Conservation (phyloP, 2,797 vertebrate species). For the Yasuhikotakia modesta region DNA sequence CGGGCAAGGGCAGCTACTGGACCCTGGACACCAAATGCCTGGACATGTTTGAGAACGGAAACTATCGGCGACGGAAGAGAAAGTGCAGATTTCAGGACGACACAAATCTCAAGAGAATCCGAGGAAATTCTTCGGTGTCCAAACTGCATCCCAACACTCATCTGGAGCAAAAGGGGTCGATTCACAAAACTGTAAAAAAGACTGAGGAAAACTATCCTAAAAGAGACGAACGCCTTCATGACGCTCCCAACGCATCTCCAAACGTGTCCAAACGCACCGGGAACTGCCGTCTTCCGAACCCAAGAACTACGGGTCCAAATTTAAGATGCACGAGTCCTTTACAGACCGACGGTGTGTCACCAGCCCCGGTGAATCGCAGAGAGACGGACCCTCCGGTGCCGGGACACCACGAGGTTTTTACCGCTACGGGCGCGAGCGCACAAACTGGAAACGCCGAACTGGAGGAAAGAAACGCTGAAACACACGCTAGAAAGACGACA, state of each 20-base stretch:
- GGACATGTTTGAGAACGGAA: constrained; percentile 96
- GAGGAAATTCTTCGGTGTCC: constrained; percentile 32
- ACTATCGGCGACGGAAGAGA: constrained; percentile 92
- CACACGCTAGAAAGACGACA: constrained; percentile 58
- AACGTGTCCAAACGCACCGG: constrained; percentile 20
- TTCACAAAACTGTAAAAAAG: neutral
- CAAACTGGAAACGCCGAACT: constrained; percentile 43
- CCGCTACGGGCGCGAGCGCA: constrained; percentile 50
- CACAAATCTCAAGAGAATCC: constrained; percentile 63
- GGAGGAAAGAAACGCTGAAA: constrained; percentile 54
- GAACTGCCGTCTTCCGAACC: neutral
- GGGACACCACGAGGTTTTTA: constrained; percentile 48
- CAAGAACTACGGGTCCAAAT: constrained; percentile 26
- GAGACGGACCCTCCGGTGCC: constrained; percentile 32
- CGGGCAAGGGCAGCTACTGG: constrained; percentile 97
- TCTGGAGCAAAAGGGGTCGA: constrained; percentile 3
- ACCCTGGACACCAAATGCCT: constrained; percentile 88
- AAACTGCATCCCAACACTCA: constrained; percentile 39
- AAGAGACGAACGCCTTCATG: constrained; percentile 35
- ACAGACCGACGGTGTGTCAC: constrained; percentile 39
- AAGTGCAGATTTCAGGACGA: constrained; percentile 80
- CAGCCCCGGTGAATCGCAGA: constrained; percentile 3
- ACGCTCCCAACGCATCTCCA: no score
- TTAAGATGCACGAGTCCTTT: constrained; percentile 20
- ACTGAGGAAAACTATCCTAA: constrained; percentile 23